These are phyloP conservation scores for Leptinotarsa haldemani DNA, from an alignment of 2,888 invertebrate species.

Conservation along the genomic window DNA sequence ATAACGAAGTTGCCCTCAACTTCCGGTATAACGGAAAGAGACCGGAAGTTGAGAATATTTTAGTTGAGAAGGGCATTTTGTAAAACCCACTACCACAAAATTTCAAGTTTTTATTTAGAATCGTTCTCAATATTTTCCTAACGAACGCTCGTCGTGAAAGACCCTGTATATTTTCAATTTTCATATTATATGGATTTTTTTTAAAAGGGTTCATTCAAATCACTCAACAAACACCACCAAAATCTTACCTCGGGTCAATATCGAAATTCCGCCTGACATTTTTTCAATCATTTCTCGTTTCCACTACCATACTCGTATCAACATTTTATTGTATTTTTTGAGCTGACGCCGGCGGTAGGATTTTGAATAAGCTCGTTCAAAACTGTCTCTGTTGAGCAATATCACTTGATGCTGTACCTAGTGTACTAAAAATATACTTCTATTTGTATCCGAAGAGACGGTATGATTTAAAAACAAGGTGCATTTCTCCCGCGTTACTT, in stretches of 20 bases:
- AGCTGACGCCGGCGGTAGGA: background rate
- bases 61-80: too few relatives aligned
- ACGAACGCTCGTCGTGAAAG: too few relatives aligned
- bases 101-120: too few relatives aligned
- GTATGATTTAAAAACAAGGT: conserved; percentile 58
- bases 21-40: too few relatives aligned
- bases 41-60: too few relatives aligned
- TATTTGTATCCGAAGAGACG: conserved; percentile 58
- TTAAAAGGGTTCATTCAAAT: too few relatives aligned
- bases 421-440: conserved; percentile 59
- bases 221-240: background rate
- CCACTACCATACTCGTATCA: too few relatives aligned
- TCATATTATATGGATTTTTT: too few relatives aligned
- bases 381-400: conserved; percentile 19
- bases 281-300: background rate
- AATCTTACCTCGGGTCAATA: background rate
- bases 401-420: conserved; percentile 38
- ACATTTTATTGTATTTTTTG: background rate
- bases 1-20: too few relatives aligned
- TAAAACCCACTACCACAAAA: too few relatives aligned
- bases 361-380: conserved; percentile 6
- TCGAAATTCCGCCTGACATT: background rate
- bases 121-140: too few relatives aligned
- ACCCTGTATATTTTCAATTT: too few relatives aligned
- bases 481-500: conserved; percentile 57